Base-by-base conservation (phyloP, 2,797 vertebrate genomes). In the Helicolenus hilgendorfi region DNA sequence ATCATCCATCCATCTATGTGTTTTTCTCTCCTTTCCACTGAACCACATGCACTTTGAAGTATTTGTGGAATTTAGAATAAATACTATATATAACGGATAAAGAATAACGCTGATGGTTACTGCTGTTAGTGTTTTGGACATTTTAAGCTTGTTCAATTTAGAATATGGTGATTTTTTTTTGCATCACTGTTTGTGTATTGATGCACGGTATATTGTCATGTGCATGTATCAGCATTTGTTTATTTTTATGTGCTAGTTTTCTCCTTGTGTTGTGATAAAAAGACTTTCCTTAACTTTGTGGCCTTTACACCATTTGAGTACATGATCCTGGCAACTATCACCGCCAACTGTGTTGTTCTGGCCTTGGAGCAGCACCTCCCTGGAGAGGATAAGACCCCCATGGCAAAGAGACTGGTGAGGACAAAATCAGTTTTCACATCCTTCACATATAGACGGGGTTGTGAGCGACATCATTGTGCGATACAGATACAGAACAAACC, bases 281-380 rank as follows among this genome's bases (percentile, higher is more conserved):
- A 3, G 58, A 24, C 91, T 74, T 87, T 97, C 98, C 98, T 99
- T 99, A 97, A 99, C 98, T 93, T 41, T 84, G 58, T 2, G 56
- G 87, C 83, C 90, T 89, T 94, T 96, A 99, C 99, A 97, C 99
- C 99, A 0, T 99, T 99, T 13, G 99, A 99, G 96, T 99, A 99
- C 94, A 99, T 99, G 99, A 99, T 99, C 96, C 96, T 99, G 96
- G 98, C 99, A 24, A 99, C 98, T 92, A 99, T 99, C 96, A 99
- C 99, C 26, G 99, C 99, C 93, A 99, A 99, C 97, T 99, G 98
- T 95, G 98, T 99, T 0, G 99, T 99, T 77, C 95, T 99, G 95
- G 99, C 99, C 27, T 93, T 99, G 92, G 99, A 99, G 94, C 99
- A 99, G 94, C 99, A 99, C 89, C 98, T 99, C 49, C 99, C 99